Percentiles rank a stretch among this genome's conserved stretches.
These are phyloP conservation scores for Sebastes fasciatus DNA, from an alignment of 2,113 vertebrate genomes.

Conservation along the genomic window DNA sequence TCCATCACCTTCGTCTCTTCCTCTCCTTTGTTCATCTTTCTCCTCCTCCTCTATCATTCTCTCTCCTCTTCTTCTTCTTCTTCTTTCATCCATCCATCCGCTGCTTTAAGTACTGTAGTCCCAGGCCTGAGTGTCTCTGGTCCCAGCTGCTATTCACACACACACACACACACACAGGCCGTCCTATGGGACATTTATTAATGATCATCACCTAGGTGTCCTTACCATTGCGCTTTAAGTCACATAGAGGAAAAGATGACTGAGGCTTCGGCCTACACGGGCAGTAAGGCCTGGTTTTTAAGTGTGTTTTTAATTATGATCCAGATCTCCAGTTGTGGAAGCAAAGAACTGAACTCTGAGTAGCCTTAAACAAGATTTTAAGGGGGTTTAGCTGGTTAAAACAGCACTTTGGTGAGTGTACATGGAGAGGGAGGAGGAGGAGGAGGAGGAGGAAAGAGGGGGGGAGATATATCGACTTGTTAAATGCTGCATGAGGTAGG, in stretches of 20 bases:
- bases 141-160: background rate
- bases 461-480: conserved; percentile 50
- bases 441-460: background rate
- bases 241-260: background rate
- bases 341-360: conserved; percentile 1
- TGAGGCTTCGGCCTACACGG: background rate
- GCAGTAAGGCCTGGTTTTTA: background rate
- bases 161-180: background rate
- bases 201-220: conserved; percentile 60
- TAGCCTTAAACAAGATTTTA: conserved; percentile 37
- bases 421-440: background rate
- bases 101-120: conserved; percentile 28
- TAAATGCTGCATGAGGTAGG: conserved; percentile 74
- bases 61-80: conserved; percentile 1
- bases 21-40: too few species aligned
- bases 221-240: conserved; percentile 51
- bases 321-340: background rate
- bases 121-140: background rate
- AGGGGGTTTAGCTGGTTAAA: conserved; percentile 26
- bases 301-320: conserved; percentile 8
- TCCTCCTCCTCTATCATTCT: too few species aligned
- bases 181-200: background rate
- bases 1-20: too few species aligned
- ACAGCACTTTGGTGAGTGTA: conserved; percentile 2
- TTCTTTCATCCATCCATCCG: conserved; percentile 12